Evolutionary conservation across 2,797 vertebrate genomes (phyloP), one percentile per base, ranked within the genome.

Genomic region (Anabas testudineus): DNA sequence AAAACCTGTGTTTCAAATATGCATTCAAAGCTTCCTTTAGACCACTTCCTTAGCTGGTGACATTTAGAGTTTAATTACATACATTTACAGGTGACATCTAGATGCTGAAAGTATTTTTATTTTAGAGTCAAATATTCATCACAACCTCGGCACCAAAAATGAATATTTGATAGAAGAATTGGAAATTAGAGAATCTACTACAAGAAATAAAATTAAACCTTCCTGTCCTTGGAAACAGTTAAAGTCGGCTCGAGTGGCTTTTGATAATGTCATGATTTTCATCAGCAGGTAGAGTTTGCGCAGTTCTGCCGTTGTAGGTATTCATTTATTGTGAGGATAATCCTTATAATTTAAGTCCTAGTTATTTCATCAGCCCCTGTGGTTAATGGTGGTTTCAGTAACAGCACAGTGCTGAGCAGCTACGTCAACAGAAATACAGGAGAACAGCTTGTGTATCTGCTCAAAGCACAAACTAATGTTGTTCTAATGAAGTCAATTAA

Each of bases 21-120:
- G 55, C 24, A 46, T 63, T 60, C 22, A 47, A 30, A 78, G 42
- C 42, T 32, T 7, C 24, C 48, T 71, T 42, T 9, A 61, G 14
- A 55, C 19, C 4, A 0, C 54, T 21, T 47, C 28, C 32, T 54
- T 5, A 3, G 46, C 41, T 30, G 51, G 54, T 76, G 79, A 83
- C 68, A 82, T 90, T 81, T 81, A 59, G 7, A 78, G 32, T 79
- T 81, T 82, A 79, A 83, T 83, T 85, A 74, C 73, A 71, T 63
- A 79, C 61, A 84, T 88, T 84, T 83, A 61, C 49, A 76, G 41
- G 49, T 41, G 34, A 71, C 41, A 51, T 63, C 57, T 43, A 63
- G 41, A 60, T 54, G 41, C n/a, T 26, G 43, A 56, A 71, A 58
- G 21, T 47, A 30, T 76, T 80, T 77, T 73, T 71, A 67, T 63